phyloP scores from a whole-genome alignment of 1,140 invertebrate genomes.

The Orchesella cincta region DNA sequence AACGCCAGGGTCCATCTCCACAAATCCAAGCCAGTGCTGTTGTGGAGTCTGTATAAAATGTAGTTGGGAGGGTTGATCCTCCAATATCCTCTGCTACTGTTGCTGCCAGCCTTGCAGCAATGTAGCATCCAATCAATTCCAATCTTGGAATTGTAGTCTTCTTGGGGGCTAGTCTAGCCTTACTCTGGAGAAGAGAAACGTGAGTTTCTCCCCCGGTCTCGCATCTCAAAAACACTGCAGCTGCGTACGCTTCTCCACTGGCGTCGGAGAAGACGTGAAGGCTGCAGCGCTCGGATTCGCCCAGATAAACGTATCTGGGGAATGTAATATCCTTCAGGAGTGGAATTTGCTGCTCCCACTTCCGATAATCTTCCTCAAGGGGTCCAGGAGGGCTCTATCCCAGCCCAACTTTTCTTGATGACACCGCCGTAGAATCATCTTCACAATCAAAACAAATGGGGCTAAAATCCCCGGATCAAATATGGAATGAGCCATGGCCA shows the following conservation, averaged over 20 bases:
- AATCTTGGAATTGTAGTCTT: conserved; percentile 6
- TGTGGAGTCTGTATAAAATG: neutral
- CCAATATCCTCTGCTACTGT: neutral
- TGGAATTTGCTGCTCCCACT: neutral
- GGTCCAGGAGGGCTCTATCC: neutral
- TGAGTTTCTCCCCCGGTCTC: neutral
- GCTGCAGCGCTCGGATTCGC: neutral
- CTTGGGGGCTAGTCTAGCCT: conserved; percentile 10
- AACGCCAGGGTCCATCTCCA: conserved; percentile 34
- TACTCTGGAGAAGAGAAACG: conserved; percentile 21
- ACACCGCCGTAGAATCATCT: neutral
- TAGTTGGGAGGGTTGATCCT: neutral
- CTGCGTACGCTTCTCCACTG: conserved; percentile 35
- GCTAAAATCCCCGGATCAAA: neutral
- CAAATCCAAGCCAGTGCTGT: neutral
- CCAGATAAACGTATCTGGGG: neutral
- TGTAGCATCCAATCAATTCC: neutral
- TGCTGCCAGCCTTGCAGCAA: neutral
- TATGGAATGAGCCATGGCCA: neutral
- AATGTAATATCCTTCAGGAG: neutral
- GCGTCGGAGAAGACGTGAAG: conserved; percentile 47
- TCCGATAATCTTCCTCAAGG: neutral
- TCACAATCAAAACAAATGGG: neutral
- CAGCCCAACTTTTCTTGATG: neutral
- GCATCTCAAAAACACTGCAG: conserved; percentile 32